A percentile compares a stretch with the other conserved stretches of the same genome.
Conservation (phyloP, 2,797 vertebrate genomes). For the Semotilus atromaculatus region DNA sequence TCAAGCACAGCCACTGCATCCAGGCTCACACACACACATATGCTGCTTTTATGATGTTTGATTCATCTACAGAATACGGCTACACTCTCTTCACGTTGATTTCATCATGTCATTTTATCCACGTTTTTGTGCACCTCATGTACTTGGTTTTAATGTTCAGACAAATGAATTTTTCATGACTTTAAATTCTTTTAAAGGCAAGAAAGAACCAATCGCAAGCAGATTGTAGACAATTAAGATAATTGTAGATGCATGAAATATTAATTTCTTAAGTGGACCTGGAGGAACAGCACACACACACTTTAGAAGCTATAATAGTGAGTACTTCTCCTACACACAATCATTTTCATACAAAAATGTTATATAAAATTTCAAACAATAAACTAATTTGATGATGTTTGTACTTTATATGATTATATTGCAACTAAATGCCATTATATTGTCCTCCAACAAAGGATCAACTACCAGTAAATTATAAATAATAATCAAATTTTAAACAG, state of each 20-base stretch:
- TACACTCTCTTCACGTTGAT: not conserved
- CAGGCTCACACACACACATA: not conserved
- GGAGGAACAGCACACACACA: not conserved
- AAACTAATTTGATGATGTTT: not conserved
- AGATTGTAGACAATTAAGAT: slow-evolving; percentile 27
- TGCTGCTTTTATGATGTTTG: slow-evolving; percentile 7
- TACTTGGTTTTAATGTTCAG: slow-evolving; percentile 25
- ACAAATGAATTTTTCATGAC: slow-evolving; percentile 25
- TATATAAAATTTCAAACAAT: not conserved
- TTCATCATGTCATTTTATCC: not conserved
- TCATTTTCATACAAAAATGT: not conserved
- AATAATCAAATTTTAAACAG: not conserved
- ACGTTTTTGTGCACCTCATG: not conserved
- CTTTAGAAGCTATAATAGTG: not conserved
- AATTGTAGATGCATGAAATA: slow-evolving; percentile 56
- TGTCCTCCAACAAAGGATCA: no score
- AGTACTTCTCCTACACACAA: not conserved
- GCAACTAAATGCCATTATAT: not conserved
- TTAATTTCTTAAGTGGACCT: slow-evolving; percentile 37
- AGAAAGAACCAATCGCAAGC: slow-evolving; percentile 25
- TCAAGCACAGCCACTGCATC: slow-evolving; percentile 36
- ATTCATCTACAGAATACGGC: not conserved
- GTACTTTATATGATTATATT: not conserved
- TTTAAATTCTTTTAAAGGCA: slow-evolving; percentile 40
- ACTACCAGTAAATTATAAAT: not conserved